phyloP scores from a whole-genome alignment of 2,888 invertebrate genomes.

The Lottia scabra region DNA sequence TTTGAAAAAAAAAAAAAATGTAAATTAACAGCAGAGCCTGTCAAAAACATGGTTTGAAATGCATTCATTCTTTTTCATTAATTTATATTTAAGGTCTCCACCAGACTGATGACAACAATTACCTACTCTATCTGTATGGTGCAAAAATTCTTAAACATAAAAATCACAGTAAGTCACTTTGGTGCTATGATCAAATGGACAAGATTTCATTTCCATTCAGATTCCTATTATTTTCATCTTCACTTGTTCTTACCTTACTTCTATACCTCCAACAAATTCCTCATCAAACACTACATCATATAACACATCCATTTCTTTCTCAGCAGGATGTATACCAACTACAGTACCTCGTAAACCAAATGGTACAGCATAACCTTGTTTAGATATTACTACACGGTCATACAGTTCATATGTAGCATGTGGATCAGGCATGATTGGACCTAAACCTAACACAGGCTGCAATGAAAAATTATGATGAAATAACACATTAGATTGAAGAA shows the following conservation, averaged over 20 bases:
- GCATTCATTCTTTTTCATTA: no score
- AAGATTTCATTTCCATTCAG: no score
- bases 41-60: no score
- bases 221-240: no score
- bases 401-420: conserved; percentile 78
- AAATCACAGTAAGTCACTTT: no score
- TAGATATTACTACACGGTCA: conserved; percentile 87
- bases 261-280: conserved; percentile 78
- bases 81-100: no score
- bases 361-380: conserved; percentile 82
- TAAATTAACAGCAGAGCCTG: no score
- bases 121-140: no score
- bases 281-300: conserved; percentile 88
- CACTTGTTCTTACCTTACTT: conserved; percentile 70
- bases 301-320: conserved; percentile 72
- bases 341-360: conserved; percentile 87
- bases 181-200: no score
- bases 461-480: conserved; percentile 8
- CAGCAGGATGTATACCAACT: conserved; percentile 74
- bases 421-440: conserved; percentile 75
- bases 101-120: no score
- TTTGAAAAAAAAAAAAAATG: no score
- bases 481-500: background rate
- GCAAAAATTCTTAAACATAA: no score
- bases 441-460: conserved; percentile 62